Evolutionary conservation across 2,113 vertebrate species (phyloP), one percentile per base, ranked within the genome.

Genomic region (Lepisosteus osseus): DNA sequence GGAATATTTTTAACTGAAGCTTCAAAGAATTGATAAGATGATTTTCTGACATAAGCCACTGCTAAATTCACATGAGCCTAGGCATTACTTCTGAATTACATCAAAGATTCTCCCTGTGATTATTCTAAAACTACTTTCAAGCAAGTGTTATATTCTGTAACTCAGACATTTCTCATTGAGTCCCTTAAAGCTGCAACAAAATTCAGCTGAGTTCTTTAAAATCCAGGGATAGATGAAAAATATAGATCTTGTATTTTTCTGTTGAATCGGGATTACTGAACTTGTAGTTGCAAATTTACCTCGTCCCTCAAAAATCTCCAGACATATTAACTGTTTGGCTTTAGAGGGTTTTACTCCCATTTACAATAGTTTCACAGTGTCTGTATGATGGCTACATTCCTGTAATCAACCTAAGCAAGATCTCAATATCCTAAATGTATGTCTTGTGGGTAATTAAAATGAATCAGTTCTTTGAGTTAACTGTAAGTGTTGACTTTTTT

Each of bases 351-450:
- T 63, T 17, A 66, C 40, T 67, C 15, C 70, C 64, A 51, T 67
- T 54, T 41, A 65, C 54, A 69, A 68, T 72, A 72, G 57, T 81
- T 29, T 29, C 29, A 29, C 29, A 29, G 29, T 29, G 29, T 29
- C 17, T 29, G 74, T 79, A 81, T 79, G 72, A 78, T 86, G 90
- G 89, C 87, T 89, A 88, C 90, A 90, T 90, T 89, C 86, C 89
- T 83, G 76, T 81, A 69, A 43, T 47, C 11, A 56, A 51, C 72
- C 29, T 86, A 85, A 80, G 83, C 85, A 78, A 76, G 85, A 82
- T 82, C 74, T 79, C 64, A 79, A 76, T 86, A 86, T 85, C 83
- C 82, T 76, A 79, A 88, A 77, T 86, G 87, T 82, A 80, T 83
- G 87, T 86, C 79, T 84, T 86, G 84, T 86, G 82, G 79, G 82